phyloP scores from a whole-genome alignment of 2,113 vertebrate species.

The Oncorhynchus mykiss region DNA sequence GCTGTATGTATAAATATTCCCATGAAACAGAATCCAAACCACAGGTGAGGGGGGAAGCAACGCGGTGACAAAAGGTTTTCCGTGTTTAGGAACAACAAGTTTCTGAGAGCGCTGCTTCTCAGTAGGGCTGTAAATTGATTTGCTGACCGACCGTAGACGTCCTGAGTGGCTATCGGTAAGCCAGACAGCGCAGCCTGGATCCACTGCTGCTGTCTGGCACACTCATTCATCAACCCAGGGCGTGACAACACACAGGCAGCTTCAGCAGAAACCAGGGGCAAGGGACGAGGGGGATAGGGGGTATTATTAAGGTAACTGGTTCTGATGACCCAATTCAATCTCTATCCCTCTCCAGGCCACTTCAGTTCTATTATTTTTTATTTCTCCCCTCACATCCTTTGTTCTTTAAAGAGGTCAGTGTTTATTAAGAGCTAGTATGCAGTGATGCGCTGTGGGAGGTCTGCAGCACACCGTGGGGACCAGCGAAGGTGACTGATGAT shows the following conservation, averaged over 20 bases:
- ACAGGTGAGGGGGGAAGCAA: slow-evolving; percentile 14
- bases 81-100: slow-evolving; percentile 58
- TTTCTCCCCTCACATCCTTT: slow-evolving; percentile 41
- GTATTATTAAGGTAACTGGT: slow-evolving; percentile 66
- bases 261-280: slow-evolving; percentile 27
- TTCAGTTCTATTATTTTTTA: slow-evolving; percentile 44
- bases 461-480: neutral
- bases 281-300: slow-evolving; percentile 32
- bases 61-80: slow-evolving; percentile 50
- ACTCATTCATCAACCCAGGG: slow-evolving; percentile 67
- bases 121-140: slow-evolving; percentile 65
- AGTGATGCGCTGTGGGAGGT: slow-evolving; percentile 33
- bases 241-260: slow-evolving; percentile 29
- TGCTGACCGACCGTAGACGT: slow-evolving; percentile 51
- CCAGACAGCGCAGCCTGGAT: slow-evolving; percentile 37
- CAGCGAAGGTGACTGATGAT: slow-evolving; percentile 4
- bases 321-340: slow-evolving; percentile 68
- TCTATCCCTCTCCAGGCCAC: slow-evolving; percentile 43
- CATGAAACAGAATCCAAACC: slow-evolving; percentile 38
- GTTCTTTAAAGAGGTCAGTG: slow-evolving; percentile 56
- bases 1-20: slow-evolving; percentile 38
- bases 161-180: slow-evolving; percentile 55
- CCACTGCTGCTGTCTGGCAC: slow-evolving; percentile 34
- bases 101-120: slow-evolving; percentile 55
- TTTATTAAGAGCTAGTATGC: slow-evolving; percentile 41